These are phyloP conservation scores for Nomada hirtipes DNA, from an alignment of 2,888 invertebrate genomes.

Conservation along the genomic window DNA sequence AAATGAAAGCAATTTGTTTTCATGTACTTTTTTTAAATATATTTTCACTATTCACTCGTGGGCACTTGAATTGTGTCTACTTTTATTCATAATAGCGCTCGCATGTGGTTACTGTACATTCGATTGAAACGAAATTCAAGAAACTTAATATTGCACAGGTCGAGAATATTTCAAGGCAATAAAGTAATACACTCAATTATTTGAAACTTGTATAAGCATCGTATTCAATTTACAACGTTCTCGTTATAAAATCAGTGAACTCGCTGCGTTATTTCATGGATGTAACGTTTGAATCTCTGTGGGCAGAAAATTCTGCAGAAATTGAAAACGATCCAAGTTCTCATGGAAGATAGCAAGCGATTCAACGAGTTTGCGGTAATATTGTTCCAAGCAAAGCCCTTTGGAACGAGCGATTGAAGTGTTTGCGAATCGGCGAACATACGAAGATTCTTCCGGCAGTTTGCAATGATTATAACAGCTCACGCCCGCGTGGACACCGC, in stretches of 20 bases:
- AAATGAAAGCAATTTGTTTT: too few species aligned
- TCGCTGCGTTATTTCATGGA: background rate
- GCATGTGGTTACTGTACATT: too few species aligned
- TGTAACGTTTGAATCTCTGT: background rate
- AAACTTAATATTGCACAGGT: too few species aligned
- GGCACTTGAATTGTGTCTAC: too few species aligned
- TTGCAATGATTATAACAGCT: constrained; percentile 43
- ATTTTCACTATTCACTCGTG: too few species aligned
- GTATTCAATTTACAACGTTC: background rate
- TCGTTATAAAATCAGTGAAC: background rate
- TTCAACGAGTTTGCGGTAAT: constrained; percentile 1
- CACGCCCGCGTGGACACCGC: constrained; percentile 6
- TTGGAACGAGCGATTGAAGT: constrained; percentile 10
- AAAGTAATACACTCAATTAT: too few species aligned
- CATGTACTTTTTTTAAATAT: too few species aligned
- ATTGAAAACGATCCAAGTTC: constrained; percentile 4
- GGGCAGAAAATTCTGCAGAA: background rate
- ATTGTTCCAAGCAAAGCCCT: background rate
- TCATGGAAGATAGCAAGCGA: background rate
- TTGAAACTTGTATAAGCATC: background rate
- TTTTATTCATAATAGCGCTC: too few species aligned
- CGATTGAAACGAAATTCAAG: too few species aligned
- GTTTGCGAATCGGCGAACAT: constrained; percentile 13
- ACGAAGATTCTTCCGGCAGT: constrained; percentile 33
- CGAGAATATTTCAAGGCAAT: too few species aligned